Conservation (phyloP, 2,113 vertebrate species). For the Artemisiospiza belli region DNA sequence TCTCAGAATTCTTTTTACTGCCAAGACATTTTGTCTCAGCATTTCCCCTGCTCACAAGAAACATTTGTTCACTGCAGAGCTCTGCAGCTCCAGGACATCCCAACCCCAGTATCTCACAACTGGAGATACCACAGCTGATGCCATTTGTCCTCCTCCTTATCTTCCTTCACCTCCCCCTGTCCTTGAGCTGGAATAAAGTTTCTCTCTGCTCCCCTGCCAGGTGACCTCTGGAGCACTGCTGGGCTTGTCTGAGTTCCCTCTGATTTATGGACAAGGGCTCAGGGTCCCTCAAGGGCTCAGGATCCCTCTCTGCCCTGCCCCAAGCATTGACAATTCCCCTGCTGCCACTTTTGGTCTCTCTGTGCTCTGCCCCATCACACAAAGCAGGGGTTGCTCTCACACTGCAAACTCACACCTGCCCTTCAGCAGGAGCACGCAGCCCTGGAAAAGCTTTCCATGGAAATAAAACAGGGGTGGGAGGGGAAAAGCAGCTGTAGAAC, state of each 20-base stretch:
- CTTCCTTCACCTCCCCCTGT: background rate
- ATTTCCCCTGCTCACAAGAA: background rate
- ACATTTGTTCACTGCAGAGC: background rate
- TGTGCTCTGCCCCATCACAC: background rate
- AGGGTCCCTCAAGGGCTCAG: background rate
- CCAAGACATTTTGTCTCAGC: background rate
- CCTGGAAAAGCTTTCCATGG: background rate
- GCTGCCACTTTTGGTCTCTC: background rate
- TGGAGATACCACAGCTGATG: background rate
- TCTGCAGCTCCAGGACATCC: background rate
- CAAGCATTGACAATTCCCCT: background rate
- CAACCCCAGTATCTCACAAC: background rate
- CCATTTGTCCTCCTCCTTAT: background rate
- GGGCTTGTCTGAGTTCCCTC: background rate
- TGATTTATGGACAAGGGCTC: too few relatives aligned
- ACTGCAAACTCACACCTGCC: fast-evolving
- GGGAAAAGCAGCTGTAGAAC: background rate
- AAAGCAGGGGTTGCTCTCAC: background rate
- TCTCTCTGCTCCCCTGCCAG: background rate
- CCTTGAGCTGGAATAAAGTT: background rate
- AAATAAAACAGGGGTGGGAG: background rate
- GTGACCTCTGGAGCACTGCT: background rate
- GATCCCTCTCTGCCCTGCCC: background rate
- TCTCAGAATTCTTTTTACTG: background rate
- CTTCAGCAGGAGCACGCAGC: background rate